Percentiles rank a stretch among this genome's conserved stretches.
These are phyloP conservation scores for Hermatobates lingyangjiaoensis DNA, from an alignment of 1,140 invertebrate genomes.

Conservation along the genomic window DNA sequence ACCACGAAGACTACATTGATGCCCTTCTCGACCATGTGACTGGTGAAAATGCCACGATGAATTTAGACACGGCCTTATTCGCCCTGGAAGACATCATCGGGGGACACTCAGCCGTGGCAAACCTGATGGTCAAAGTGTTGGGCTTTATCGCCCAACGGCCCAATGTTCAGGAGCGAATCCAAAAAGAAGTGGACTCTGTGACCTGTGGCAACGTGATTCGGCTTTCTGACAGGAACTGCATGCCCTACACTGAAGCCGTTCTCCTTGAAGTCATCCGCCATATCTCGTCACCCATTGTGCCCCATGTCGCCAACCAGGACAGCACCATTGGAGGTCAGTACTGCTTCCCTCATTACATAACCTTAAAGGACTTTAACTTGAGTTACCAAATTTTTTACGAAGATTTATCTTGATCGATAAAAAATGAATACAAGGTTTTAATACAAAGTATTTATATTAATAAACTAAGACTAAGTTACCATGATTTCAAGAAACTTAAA, in stretches of 20 bases:
- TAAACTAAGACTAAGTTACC: too few species aligned
- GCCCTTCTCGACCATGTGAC: slow-evolving; percentile 44
- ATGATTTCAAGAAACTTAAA: too few species aligned
- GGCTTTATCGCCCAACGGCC: slow-evolving; percentile 42
- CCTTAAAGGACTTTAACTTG: too few species aligned
- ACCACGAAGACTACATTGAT: slow-evolving; percentile 44
- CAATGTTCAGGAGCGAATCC: slow-evolving; percentile 40
- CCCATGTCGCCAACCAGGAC: slow-evolving; percentile 65
- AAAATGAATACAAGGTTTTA: too few species aligned
- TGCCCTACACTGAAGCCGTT: slow-evolving; percentile 70
- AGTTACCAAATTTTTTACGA: too few species aligned
- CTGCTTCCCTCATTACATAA: too few species aligned
- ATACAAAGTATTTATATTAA: too few species aligned
- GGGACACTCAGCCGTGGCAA: slow-evolving; percentile 69
- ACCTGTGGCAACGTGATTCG: slow-evolving; percentile 34
- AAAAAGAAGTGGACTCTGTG: slow-evolving; percentile 43
- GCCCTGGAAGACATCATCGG: slow-evolving; percentile 71
- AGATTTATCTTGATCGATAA: too few species aligned
- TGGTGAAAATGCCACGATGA: slow-evolving; percentile 38
- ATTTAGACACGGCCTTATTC: slow-evolving; percentile 30
- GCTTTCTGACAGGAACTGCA: slow-evolving; percentile 38
- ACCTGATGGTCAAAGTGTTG: slow-evolving; percentile 49
- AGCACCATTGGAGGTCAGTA: slow-evolving; percentile 41
- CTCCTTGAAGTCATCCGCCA: slow-evolving; percentile 58
- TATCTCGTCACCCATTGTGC: slow-evolving; percentile 74